A percentile compares a stretch with the other conserved stretches of the same genome.
Conservation (phyloP, 2,797 vertebrate genomes). For the Pelobates cultripes region DNA sequence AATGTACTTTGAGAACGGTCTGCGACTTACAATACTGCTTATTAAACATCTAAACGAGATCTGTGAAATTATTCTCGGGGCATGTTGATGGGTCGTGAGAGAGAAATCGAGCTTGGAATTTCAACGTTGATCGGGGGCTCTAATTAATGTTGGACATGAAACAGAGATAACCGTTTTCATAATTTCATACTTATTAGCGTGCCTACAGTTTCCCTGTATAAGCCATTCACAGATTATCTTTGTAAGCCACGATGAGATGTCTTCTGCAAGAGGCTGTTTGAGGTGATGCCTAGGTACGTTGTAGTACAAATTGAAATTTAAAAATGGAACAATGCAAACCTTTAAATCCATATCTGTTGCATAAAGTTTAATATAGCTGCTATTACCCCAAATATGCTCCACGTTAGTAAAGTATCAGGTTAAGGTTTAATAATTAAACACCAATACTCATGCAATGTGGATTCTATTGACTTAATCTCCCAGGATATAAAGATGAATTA, state of each 20-base stretch:
- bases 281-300: background rate
- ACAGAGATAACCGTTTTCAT: constrained; percentile 5
- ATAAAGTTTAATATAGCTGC: too few species aligned
- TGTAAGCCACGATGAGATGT: constrained; percentile 40
- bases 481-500: too few species aligned
- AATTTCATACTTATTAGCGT: constrained; percentile 12
- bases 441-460: too few species aligned
- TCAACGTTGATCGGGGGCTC: background rate
- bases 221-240: constrained; percentile 28
- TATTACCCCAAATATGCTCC: too few species aligned
- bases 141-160: constrained; percentile 22
- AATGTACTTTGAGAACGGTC: constrained; percentile 14
- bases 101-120: background rate
- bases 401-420: too few species aligned
- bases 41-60: constrained; percentile 26
- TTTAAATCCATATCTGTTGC: too few species aligned
- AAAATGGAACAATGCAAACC: too few species aligned
- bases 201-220: constrained; percentile 24
- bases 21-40: constrained; percentile 31
- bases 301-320: background rate
- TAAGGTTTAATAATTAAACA: too few species aligned
- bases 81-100: background rate
- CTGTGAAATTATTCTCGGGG: constrained; percentile 18
- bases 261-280: constrained; percentile 52
- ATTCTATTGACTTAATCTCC: too few species aligned